Evolutionary conservation across 2,888 invertebrate species (phyloP).

Genomic region (Schizotus pectinicornis): DNA sequence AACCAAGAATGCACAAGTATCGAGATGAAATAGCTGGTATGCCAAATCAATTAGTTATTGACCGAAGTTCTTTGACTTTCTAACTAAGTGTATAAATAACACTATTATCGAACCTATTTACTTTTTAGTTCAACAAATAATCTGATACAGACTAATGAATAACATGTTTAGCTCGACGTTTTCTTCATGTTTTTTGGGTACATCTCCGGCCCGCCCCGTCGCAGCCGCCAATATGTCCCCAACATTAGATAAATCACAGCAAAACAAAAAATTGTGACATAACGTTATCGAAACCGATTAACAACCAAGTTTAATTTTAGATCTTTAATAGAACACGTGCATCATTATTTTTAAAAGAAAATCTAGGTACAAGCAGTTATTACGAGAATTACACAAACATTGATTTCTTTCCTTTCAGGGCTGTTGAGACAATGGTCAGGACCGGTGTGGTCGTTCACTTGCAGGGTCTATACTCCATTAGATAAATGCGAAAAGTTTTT

Average conservation of each 20-base stretch:
- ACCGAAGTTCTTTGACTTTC: conserved; percentile 21
- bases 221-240: too few relatives aligned
- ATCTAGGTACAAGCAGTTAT: too few relatives aligned
- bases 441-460: conserved; percentile 57
- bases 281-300: too few relatives aligned
- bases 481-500: conserved; percentile 70
- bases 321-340: too few relatives aligned
- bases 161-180: conserved; percentile 6
- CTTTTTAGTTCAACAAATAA: conserved; percentile 15
- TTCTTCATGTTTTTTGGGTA: conserved; percentile 5
- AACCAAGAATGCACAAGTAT: too few relatives aligned
- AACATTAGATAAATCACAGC: too few relatives aligned
- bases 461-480: conserved; percentile 66
- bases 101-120: conserved; percentile 18
- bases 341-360: too few relatives aligned
- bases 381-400: too few relatives aligned
- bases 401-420: conserved; percentile 46
- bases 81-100: conserved; percentile 3
- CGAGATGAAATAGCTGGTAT: too few relatives aligned
- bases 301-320: too few relatives aligned
- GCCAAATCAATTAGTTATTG: neutral
- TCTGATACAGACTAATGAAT: conserved; percentile 4
- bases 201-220: neutral
- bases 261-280: too few relatives aligned
- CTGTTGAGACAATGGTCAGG: conserved; percentile 53